Evolutionary conservation across 2,888 invertebrate species (phyloP).

Genomic region (Ephialtes manifestator): DNA sequence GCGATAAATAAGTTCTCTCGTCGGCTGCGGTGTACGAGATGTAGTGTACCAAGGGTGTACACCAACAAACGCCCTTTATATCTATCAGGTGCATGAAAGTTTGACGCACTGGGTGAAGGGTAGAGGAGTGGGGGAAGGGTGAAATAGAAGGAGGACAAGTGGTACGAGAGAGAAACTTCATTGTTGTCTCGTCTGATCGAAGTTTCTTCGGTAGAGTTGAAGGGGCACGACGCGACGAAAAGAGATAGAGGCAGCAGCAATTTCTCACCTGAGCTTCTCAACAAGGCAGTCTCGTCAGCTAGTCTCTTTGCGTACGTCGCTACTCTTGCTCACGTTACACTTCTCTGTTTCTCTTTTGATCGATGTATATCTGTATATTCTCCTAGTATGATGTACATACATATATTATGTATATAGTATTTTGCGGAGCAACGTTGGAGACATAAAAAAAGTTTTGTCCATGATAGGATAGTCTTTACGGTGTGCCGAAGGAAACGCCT

Average conservation of each 20-base stretch:
- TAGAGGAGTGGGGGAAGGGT: too few relatives aligned
- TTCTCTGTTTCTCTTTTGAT: neutral
- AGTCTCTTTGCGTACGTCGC: conserved; percentile 13
- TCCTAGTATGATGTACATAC: conserved; percentile 10
- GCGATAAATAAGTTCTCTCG: conserved; percentile 35
- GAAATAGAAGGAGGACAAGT: neutral
- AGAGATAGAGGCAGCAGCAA: neutral
- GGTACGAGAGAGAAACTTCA: conserved; percentile 23
- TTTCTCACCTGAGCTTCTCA: conserved; percentile 17
- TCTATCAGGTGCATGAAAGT: conserved; percentile 35
- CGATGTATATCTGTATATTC: neutral
- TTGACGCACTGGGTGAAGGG: conserved; percentile 4
- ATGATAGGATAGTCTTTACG: conserved; percentile 61
- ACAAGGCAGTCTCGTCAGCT: conserved; percentile 9
- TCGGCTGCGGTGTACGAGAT: neutral
- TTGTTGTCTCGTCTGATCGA: conserved; percentile 30
- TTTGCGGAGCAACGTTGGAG: conserved; percentile 30
- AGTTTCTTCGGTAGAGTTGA: conserved; percentile 1
- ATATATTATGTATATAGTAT: conserved; percentile 28
- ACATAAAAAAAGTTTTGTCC: conserved; percentile 53
- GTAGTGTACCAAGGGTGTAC: neutral
- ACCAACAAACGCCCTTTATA: neutral
- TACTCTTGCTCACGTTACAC: neutral
- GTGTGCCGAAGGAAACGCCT: conserved; percentile 54
- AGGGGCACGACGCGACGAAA: neutral